These are phyloP conservation scores for Sinodicranocentrus sp. DNA, from an alignment of 2,888 invertebrate genomes.

Conservation along the genomic window DNA sequence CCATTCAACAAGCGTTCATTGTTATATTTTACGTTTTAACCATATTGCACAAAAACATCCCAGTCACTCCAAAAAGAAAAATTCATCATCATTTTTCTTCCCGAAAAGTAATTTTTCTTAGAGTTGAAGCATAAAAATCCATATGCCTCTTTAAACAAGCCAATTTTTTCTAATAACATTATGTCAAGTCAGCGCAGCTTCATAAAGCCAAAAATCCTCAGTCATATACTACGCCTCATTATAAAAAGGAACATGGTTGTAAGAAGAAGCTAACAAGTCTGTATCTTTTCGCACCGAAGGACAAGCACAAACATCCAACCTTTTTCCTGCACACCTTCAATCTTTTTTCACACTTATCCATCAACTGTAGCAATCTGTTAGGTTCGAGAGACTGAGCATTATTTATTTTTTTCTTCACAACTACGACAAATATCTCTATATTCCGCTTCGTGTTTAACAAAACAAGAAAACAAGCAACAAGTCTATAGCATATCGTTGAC, in stretches of 20 bases:
- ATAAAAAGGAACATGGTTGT: too few relatives aligned
- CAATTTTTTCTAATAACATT: neutral
- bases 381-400: neutral
- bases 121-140: too few relatives aligned
- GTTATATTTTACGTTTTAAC: too few relatives aligned
- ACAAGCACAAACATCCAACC: slow-evolving; percentile 37
- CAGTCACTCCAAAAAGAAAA: too few relatives aligned
- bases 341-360: slow-evolving; percentile 14
- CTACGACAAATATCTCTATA: neutral
- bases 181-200: too few relatives aligned
- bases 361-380: neutral
- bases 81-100: too few relatives aligned
- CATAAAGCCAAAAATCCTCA: too few relatives aligned
- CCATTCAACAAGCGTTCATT: too few relatives aligned
- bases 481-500: slow-evolving; percentile 26
- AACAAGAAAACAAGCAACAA: slow-evolving; percentile 41
- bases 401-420: neutral
- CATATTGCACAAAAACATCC: neutral
- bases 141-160: neutral
- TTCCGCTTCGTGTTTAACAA: neutral
- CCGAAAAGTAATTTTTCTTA: too few relatives aligned
- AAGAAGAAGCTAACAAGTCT: too few relatives aligned
- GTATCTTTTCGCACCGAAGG: slow-evolving; percentile 30
- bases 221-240: too few relatives aligned
- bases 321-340: slow-evolving; percentile 17